A percentile compares a stretch with the other conserved stretches of the same genome.
Evolutionary conservation across 2,888 invertebrate species (phyloP).

Genomic region (Gisinianus flammeolus): DNA sequence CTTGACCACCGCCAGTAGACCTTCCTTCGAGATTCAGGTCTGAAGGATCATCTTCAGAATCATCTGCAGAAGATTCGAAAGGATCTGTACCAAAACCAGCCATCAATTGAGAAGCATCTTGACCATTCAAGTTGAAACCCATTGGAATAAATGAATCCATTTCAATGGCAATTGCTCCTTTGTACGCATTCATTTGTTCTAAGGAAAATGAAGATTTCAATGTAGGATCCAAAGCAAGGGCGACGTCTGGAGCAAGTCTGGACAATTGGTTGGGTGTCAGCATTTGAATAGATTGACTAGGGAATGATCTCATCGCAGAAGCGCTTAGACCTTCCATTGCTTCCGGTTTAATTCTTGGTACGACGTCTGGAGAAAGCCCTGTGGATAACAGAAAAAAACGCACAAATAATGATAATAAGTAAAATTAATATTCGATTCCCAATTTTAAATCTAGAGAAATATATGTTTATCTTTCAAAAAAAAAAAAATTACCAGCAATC

Average conservation of each 20-base stretch:
- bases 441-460: background rate
- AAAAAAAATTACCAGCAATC: slow-evolving; percentile 57
- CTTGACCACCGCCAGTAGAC: background rate
- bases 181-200: slow-evolving; percentile 42
- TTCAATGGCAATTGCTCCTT: slow-evolving; percentile 33
- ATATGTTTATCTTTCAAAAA: too few species aligned
- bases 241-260: slow-evolving; percentile 49
- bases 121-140: background rate
- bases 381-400: background rate
- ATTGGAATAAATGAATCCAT: slow-evolving; percentile 14
- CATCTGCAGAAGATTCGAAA: background rate
- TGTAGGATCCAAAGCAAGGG: slow-evolving; percentile 39
- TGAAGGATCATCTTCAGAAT: background rate
- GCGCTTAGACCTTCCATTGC: slow-evolving; percentile 54
- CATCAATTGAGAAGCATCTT: background rate
- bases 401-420: background rate
- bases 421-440: too few species aligned
- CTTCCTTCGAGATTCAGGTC: background rate
- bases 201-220: slow-evolving; percentile 41
- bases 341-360: slow-evolving; percentile 48
- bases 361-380: slow-evolving; percentile 53
- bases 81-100: slow-evolving; percentile 13
- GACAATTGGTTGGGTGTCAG: slow-evolving; percentile 47
- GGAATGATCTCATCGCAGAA: slow-evolving; percentile 48
- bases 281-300: slow-evolving; percentile 37